These are phyloP conservation scores for Patella depressa DNA, from an alignment of 2,888 invertebrate genomes.

Conservation along the genomic window DNA sequence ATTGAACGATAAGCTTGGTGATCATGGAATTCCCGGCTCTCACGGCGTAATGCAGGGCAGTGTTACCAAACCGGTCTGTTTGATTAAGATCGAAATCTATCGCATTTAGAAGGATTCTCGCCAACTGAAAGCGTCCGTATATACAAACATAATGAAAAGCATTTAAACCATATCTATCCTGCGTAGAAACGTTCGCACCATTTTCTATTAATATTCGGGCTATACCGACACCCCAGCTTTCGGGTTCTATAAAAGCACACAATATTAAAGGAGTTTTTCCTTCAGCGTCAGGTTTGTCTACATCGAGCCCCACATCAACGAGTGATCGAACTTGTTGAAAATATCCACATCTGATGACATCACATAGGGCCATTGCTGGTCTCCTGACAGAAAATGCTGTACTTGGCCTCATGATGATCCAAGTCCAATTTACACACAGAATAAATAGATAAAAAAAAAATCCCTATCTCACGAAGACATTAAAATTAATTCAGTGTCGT, in stretches of 20 bases:
- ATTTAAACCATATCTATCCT: conserved; percentile 63
- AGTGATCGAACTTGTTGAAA: conserved; percentile 66
- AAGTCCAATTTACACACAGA: too few relatives aligned
- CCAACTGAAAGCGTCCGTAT: conserved; percentile 56
- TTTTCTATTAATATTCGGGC: conserved; percentile 66
- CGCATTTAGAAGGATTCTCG: conserved; percentile 58
- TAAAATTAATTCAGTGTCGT: too few relatives aligned
- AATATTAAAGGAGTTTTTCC: conserved; percentile 64
- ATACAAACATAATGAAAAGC: conserved; percentile 68
- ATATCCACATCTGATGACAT: conserved; percentile 63
- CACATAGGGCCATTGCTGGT: conserved; percentile 35
- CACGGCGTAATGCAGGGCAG: conserved; percentile 67
- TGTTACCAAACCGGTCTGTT: conserved; percentile 64
- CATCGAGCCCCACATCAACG: conserved; percentile 56
- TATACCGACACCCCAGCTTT: conserved; percentile 65
- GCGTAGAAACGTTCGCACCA: conserved; percentile 53
- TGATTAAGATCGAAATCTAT: conserved; percentile 66
- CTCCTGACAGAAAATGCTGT: conserved; percentile 33
- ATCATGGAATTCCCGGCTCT: conserved; percentile 52
- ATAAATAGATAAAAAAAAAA: too few relatives aligned
- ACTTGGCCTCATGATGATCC: conserved; percentile 31
- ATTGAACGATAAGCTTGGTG: conserved; percentile 48
- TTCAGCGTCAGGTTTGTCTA: conserved; percentile 57
- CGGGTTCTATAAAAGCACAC: conserved; percentile 64
- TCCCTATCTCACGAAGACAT: too few relatives aligned